These are phyloP conservation scores for Sciaenops ocellatus DNA, from an alignment of 2,797 vertebrate genomes.

Conservation along the genomic window DNA sequence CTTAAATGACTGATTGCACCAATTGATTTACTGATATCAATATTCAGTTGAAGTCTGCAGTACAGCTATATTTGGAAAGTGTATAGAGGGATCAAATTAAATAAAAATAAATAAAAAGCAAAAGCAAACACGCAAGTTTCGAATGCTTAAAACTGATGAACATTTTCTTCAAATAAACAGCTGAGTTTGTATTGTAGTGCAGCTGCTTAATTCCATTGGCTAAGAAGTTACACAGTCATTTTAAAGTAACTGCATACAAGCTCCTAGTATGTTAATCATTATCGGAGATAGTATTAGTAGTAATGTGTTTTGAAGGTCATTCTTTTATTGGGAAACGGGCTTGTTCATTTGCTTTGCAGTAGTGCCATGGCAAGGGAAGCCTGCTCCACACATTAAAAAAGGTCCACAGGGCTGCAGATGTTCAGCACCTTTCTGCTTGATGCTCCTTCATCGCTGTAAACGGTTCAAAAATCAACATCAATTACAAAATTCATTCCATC, in stretches of 20 bases:
- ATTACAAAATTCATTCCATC: conserved; percentile 66
- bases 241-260: neutral
- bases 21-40: neutral
- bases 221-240: neutral
- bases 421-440: conserved; percentile 14
- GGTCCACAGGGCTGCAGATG: conserved; percentile 10
- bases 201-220: neutral
- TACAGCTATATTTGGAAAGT: conserved; percentile 5
- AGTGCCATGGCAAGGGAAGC: neutral
- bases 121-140: neutral
- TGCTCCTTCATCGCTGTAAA: conserved; percentile 24
- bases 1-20: neutral
- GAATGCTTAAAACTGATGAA: neutral
- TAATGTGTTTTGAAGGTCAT: neutral
- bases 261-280: conserved; percentile 4
- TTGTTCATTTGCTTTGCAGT: conserved; percentile 22
- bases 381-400: conserved; percentile 28
- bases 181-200: neutral
- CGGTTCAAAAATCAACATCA: conserved; percentile 53
- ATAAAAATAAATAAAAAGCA: too few relatives aligned
- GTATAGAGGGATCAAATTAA: neutral
- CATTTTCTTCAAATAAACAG: conserved; percentile 5
- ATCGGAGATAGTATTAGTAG: neutral
- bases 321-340: conserved; percentile 4
- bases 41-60: neutral